Evolutionary conservation across 2,113 vertebrate genomes (phyloP).

Genomic region (Taurulus bubalis): DNA sequence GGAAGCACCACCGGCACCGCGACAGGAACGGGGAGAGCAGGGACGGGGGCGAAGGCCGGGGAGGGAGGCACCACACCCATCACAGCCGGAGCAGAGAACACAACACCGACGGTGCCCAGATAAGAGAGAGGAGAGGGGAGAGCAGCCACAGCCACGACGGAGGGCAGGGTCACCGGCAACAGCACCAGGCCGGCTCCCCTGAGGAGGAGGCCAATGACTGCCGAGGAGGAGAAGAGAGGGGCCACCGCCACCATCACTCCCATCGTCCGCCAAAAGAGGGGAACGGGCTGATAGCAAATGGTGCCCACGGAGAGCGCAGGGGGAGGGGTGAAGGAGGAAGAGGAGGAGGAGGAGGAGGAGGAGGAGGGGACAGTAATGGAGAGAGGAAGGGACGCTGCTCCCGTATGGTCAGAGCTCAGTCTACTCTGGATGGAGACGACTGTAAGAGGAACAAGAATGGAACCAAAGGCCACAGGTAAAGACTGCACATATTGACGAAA

Average conservation of each 20-base stretch:
- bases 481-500: constrained; percentile 20
- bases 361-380: constrained; percentile 82
- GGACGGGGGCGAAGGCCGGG: constrained; percentile 37
- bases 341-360: constrained; percentile 70
- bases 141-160: constrained; percentile 82
- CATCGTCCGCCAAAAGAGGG: constrained; percentile 86
- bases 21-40: constrained; percentile 76
- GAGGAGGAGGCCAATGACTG: constrained; percentile 79
- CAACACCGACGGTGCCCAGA: constrained; percentile 55
- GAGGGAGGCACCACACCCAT: constrained; percentile 82
- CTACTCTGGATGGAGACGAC: constrained; percentile 82
- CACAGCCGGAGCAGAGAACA: constrained; percentile 88
- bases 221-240: constrained; percentile 79
- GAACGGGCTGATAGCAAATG: constrained; percentile 80
- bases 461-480: constrained; percentile 84
- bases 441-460: constrained; percentile 80
- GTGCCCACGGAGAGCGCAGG: constrained; percentile 81
- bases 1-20: constrained; percentile 90
- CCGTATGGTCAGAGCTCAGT: constrained; percentile 81
- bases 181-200: constrained; percentile 84
- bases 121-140: constrained; percentile 78
- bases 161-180: constrained; percentile 86
- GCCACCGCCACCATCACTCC: constrained; percentile 87
- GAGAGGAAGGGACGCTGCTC: constrained; percentile 83
- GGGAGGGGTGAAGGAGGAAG: constrained; percentile 56